Evolutionary conservation across 2,113 vertebrate species (phyloP).

Genomic region (Forbesichthys agassizii): DNA sequence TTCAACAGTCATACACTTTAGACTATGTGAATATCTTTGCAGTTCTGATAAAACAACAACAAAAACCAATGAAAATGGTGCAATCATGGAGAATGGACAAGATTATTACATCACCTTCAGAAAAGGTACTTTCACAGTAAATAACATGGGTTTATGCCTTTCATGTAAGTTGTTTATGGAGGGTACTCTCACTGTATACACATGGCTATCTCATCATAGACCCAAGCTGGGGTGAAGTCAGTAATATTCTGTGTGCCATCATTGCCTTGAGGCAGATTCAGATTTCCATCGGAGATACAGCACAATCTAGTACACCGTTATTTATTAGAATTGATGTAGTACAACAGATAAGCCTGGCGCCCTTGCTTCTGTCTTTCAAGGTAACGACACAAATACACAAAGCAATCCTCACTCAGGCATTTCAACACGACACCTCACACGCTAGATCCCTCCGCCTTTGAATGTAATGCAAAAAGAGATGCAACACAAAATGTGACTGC

Average conservation of each 20-base stretch:
- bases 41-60: slow-evolving; percentile 3
- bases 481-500: no score
- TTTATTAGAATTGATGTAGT: slow-evolving; percentile 70
- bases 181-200: slow-evolving; percentile 15
- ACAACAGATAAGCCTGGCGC: slow-evolving; percentile 62
- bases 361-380: slow-evolving; percentile 72
- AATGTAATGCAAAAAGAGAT: slow-evolving; percentile 26
- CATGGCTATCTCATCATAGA: slow-evolving; percentile 3
- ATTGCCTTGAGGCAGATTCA: slow-evolving; percentile 54
- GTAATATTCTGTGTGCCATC: slow-evolving; percentile 38
- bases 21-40: not conserved
- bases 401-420: slow-evolving; percentile 42
- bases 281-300: slow-evolving; percentile 54
- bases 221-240: slow-evolving; percentile 32
- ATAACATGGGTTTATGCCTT: slow-evolving; percentile 27
- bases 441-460: slow-evolving; percentile 23
- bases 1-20: slow-evolving; percentile 41
- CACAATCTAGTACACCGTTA: slow-evolving; percentile 65
- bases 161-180: slow-evolving; percentile 31
- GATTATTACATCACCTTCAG: slow-evolving; percentile 40
- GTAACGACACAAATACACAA: slow-evolving; percentile 65
- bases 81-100: slow-evolving; percentile 12
- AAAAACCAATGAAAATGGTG: slow-evolving; percentile 24
- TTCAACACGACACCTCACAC: slow-evolving; percentile 26
- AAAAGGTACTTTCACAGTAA: slow-evolving; percentile 36